Evolutionary conservation across 1,140 invertebrate species (phyloP).

Genomic region (Paralvinella palmiformis): DNA sequence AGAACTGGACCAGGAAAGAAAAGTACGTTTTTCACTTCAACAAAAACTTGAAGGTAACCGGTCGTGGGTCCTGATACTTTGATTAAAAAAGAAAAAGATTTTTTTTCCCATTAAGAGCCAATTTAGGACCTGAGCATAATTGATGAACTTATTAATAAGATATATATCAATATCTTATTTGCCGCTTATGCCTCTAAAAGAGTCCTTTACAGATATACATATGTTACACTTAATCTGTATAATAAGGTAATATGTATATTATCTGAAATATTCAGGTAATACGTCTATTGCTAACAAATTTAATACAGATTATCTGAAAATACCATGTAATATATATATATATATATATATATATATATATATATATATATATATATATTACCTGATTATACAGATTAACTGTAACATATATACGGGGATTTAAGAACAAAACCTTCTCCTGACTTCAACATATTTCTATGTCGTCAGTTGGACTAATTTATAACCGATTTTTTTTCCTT

Average conservation of each 20-base stretch:
- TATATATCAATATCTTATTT: conserved; percentile 10
- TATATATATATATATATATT: neutral
- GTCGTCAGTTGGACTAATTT: neutral
- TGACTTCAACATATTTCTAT: neutral
- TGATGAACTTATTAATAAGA: neutral
- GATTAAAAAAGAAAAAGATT: neutral
- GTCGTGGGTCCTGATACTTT: conserved; percentile 2
- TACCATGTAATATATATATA: too few relatives aligned
- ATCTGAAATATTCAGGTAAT: too few relatives aligned
- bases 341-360: neutral
- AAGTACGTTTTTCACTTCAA: conserved; percentile 42
- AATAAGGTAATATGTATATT: too few relatives aligned
- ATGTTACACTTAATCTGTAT: too few relatives aligned
- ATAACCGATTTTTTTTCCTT: conserved; percentile 19
- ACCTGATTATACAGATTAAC: neutral
- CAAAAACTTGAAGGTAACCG: conserved; percentile 48
- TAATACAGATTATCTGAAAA: too few relatives aligned
- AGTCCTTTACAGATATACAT: neutral
- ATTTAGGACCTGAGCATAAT: too few relatives aligned
- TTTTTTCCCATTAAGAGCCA: neutral
- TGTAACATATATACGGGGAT: neutral
- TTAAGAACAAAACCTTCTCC: neutral
- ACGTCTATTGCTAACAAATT: too few relatives aligned
- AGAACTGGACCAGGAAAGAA: conserved; percentile 47
- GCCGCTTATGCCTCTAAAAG: neutral